phyloP scores from a whole-genome alignment of 2,888 invertebrate genomes.

The Autographa gamma region DNA sequence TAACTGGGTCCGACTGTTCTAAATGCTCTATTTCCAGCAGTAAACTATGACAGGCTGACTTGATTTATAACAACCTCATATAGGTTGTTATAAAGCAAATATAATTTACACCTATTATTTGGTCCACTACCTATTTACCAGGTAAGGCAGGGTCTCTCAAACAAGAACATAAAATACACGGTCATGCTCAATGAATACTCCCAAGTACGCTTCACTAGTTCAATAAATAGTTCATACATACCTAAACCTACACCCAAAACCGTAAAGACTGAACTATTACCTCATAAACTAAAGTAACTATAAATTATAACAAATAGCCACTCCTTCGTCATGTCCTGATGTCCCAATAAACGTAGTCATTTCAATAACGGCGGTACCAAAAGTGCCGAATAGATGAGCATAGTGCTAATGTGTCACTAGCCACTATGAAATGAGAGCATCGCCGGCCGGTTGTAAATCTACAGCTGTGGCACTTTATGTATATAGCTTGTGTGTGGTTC shows the following conservation, averaged over 20 bases:
- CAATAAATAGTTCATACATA: too few species aligned
- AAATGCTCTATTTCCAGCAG: too few species aligned
- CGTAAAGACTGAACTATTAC: background rate
- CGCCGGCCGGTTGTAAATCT: constrained; percentile 64
- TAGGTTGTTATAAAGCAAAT: too few species aligned
- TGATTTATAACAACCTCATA: too few species aligned
- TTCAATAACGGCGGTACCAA: constrained; percentile 27
- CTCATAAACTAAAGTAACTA: background rate
- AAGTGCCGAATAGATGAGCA: constrained; percentile 27
- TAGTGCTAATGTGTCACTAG: constrained; percentile 47
- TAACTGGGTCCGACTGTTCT: too few species aligned
- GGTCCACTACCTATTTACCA: too few species aligned
- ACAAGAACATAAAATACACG: too few species aligned
- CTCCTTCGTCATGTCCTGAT: constrained; percentile 34
- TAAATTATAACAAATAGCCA: background rate
- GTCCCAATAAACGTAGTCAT: constrained; percentile 32
- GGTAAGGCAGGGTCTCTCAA: too few species aligned
- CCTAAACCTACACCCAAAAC: background rate
- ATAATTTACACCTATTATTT: too few species aligned
- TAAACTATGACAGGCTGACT: too few species aligned
- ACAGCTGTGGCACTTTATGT: constrained; percentile 62
- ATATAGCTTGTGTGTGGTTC: constrained; percentile 47
- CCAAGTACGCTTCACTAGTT: too few species aligned
- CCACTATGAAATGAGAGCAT: constrained; percentile 54
- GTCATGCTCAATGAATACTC: too few species aligned